These are phyloP conservation scores for Ormyrus thymus DNA, from an alignment of 2,888 invertebrate species.

Conservation along the genomic window DNA sequence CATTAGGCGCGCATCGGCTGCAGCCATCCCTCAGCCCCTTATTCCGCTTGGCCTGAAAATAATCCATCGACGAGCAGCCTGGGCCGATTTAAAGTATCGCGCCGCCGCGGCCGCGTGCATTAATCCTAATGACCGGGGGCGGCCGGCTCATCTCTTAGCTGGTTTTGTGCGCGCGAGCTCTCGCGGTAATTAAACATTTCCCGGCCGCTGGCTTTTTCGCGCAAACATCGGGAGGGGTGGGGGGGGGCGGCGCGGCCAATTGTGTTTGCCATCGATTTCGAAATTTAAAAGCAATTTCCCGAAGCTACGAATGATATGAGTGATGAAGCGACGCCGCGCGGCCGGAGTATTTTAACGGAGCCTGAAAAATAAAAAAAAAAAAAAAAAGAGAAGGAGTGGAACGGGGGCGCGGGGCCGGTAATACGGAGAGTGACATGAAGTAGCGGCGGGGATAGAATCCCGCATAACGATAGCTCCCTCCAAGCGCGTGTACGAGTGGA, in stretches of 20 bases:
- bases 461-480: constrained; percentile 56
- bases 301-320: background rate
- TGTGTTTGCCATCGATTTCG: constrained; percentile 29
- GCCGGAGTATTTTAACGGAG: constrained; percentile 3
- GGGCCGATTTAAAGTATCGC: constrained; percentile 26
- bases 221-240: constrained; percentile 17
- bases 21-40: constrained; percentile 27
- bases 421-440: constrained; percentile 40
- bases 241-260: background rate
- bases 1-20: constrained; percentile 24
- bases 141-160: constrained; percentile 37
- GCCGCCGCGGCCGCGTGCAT: constrained; percentile 13
- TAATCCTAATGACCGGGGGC: constrained; percentile 53
- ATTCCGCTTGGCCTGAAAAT: constrained; percentile 22
- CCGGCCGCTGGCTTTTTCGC: background rate
- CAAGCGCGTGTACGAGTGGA: constrained; percentile 66
- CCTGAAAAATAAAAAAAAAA: background rate
- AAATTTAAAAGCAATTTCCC: constrained; percentile 44
- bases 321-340: constrained; percentile 2
- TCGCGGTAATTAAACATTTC: constrained; percentile 45
- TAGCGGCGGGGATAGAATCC: constrained; percentile 47
- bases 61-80: constrained; percentile 34
- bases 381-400: background rate
- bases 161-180: background rate
- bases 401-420: background rate